Conservation (phyloP, 2,797 vertebrate species). For the Pantherophis vulpinus region DNA sequence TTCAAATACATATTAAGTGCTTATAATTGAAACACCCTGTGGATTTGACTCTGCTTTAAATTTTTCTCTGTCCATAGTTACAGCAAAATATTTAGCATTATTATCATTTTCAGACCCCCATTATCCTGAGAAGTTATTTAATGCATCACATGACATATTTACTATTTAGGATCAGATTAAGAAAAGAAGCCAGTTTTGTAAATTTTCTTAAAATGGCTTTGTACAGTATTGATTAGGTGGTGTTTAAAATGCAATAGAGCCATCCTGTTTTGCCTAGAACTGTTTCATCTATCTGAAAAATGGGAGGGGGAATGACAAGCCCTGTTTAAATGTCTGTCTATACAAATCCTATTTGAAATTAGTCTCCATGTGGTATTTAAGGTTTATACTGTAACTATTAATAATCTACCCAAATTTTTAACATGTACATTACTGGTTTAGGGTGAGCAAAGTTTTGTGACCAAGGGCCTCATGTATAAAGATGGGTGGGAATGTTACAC, state of each 20-base stretch:
- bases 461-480: not conserved
- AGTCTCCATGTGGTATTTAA: not conserved
- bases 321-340: not conserved
- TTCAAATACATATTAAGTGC: not conserved
- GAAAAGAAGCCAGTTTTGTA: not conserved
- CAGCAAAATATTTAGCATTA: not conserved
- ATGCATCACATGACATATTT: not conserved
- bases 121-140: not conserved
- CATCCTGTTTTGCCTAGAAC: not conserved
- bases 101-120: not conserved
- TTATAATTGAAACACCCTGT: not conserved
- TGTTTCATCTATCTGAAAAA: not conserved
- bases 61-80: not conserved
- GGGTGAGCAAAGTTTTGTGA: not conserved
- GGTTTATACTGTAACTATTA: not conserved
- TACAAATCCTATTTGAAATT: not conserved
- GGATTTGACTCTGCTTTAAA: not conserved
- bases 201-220: not conserved
- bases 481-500: not conserved
- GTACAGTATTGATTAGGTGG: not conserved
- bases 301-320: not conserved
- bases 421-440: not conserved
- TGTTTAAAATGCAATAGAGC: not conserved
- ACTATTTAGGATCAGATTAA: not conserved
- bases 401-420: not conserved